Evolutionary conservation across 2,888 invertebrate genomes (phyloP).

Genomic region (Mylabris sibirica): DNA sequence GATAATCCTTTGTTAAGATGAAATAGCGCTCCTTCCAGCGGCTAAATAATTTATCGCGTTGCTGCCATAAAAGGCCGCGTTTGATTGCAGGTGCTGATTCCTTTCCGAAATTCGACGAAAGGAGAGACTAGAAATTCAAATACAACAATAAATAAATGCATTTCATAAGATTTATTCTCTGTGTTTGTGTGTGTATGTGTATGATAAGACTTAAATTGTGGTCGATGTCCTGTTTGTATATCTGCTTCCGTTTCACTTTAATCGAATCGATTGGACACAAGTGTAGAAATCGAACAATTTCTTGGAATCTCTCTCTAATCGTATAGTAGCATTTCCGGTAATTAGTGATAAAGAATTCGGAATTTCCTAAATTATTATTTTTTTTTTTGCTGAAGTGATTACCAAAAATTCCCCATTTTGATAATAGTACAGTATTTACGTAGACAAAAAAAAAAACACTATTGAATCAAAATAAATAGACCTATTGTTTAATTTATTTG

Average conservation of each 20-base stretch:
- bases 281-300: neutral
- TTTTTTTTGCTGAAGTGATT: neutral
- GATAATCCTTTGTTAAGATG: slow-evolving; percentile 71
- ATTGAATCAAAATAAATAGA: neutral
- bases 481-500: neutral
- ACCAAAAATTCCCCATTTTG: neutral
- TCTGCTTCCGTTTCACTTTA: slow-evolving; percentile 20
- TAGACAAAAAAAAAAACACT: neutral
- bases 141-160: slow-evolving; percentile 45
- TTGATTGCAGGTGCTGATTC: slow-evolving; percentile 68
- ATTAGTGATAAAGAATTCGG: neutral
- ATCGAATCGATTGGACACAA: neutral
- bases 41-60: slow-evolving; percentile 70
- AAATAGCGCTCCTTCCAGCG: slow-evolving; percentile 74
- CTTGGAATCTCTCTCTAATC: neutral
- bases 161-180: neutral
- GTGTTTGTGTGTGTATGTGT: neutral
- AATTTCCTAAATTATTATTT: neutral
- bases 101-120: slow-evolving; percentile 54
- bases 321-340: neutral
- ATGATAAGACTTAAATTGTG: slow-evolving; percentile 41
- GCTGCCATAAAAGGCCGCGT: slow-evolving; percentile 71
- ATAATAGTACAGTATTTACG: neutral
- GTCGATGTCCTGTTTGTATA: slow-evolving; percentile 46
- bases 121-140: slow-evolving; percentile 50